These are phyloP conservation scores for Campoletis sonorensis DNA, from an alignment of 1,140 invertebrate genomes.

Conservation along the genomic window DNA sequence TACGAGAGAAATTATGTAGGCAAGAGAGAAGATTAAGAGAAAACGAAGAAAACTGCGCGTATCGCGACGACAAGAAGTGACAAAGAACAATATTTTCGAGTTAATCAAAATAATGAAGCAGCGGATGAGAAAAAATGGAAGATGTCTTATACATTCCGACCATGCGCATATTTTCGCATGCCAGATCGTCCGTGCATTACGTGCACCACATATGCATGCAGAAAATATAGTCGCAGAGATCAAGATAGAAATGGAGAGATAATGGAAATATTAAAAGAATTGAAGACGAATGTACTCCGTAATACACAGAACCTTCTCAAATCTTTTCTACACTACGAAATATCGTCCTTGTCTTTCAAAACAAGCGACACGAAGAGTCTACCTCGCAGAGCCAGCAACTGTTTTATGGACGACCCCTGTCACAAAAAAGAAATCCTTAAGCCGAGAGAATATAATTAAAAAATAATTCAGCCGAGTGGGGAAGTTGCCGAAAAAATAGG, in stretches of 20 bases:
- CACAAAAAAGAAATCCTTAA: conserved; percentile 23
- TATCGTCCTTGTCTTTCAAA: conserved; percentile 11
- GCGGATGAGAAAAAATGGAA: too few species aligned
- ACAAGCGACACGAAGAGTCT: neutral
- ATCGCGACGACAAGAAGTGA: neutral
- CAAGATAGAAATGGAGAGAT: conserved; percentile 9
- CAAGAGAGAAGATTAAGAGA: conserved; percentile 9
- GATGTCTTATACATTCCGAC: too few species aligned
- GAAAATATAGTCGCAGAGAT: neutral
- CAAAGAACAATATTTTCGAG: neutral
- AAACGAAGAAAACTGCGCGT: too few species aligned
- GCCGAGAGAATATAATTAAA: conserved; percentile 47
- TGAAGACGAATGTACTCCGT: conserved; percentile 49
- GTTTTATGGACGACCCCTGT: conserved; percentile 9
- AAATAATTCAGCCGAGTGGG: conserved; percentile 38
- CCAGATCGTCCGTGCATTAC: too few species aligned
- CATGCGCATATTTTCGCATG: neutral
- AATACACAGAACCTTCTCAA: conserved; percentile 44
- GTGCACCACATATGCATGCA: neutral
- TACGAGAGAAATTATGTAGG: conserved; percentile 17
- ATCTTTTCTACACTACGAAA: neutral
- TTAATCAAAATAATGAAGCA: too few species aligned
- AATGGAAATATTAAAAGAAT: neutral
- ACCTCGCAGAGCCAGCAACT: neutral
- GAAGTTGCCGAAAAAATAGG: conserved; percentile 21